Percentiles rank a stretch among this genome's conserved stretches.
Conservation (phyloP, 2,797 vertebrate genomes). For the Astyanax mexicanus region DNA sequence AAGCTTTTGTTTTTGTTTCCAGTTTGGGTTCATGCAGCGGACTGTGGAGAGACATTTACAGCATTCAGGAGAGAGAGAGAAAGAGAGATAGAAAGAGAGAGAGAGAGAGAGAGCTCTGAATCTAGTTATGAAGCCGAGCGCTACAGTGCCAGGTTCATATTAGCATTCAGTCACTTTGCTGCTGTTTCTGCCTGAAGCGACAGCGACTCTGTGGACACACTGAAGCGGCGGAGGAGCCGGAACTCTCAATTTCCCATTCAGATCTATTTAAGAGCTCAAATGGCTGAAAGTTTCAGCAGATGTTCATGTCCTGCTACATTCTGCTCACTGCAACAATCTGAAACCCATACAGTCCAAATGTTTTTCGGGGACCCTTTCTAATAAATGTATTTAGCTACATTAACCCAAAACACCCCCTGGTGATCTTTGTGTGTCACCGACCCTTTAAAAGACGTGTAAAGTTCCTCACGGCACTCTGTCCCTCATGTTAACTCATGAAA, state of each 20-base stretch:
- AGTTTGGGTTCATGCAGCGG: conserved; percentile 40
- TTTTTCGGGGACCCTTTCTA: no score
- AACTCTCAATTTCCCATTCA: not conserved
- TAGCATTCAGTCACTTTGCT: conserved; percentile 21
- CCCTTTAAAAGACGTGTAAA: no score
- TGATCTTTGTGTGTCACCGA: no score
- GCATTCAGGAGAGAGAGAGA: conserved; percentile 23
- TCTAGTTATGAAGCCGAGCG: conserved; percentile 22
- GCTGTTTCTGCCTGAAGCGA: conserved; percentile 21
- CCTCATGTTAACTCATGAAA: no score
- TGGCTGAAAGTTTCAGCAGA: not conserved
- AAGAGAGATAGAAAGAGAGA: conserved; percentile 22
- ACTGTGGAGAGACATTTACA: conserved; percentile 30
- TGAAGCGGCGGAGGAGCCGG: not conserved
- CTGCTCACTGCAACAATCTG: not conserved
- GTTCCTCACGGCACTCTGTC: no score
- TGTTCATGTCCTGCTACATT: not conserved
- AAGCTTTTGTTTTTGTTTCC: conserved; percentile 38
- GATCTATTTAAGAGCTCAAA: not conserved
- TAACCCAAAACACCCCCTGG: no score
- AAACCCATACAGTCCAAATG: no score
- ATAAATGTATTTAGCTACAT: no score
- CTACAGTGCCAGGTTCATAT: not conserved
- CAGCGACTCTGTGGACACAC: not conserved
- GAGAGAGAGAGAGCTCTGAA: conserved; percentile 3